Conservation (phyloP, 2,888 invertebrate species). For the Cantharis rustica region DNA sequence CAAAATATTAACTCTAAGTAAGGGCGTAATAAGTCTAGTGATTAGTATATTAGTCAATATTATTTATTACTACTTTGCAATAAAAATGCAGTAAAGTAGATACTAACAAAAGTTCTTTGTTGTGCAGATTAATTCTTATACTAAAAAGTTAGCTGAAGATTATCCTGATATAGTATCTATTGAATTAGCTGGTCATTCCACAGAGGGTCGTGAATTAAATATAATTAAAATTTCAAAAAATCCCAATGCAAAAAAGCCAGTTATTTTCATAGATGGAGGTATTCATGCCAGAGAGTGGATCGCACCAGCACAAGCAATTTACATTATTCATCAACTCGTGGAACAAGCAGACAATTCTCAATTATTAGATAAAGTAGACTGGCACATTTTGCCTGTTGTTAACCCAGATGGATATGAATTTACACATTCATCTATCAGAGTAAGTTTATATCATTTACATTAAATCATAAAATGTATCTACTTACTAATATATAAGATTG, state of each 20-base stretch:
- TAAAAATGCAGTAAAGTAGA: no score
- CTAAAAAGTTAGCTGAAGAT: constrained; percentile 53
- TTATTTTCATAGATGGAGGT: constrained; percentile 65
- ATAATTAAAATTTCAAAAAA: constrained; percentile 67
- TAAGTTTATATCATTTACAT: background rate
- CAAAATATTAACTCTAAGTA: no score
- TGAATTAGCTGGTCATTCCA: constrained; percentile 63
- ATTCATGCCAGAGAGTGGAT: constrained; percentile 76
- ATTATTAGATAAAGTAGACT: constrained; percentile 66
- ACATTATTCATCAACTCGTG: constrained; percentile 67
- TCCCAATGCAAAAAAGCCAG: constrained; percentile 59
- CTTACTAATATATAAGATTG: no score
- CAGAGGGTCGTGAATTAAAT: constrained; percentile 63
- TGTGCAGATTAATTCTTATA: constrained; percentile 52
- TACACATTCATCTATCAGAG: constrained; percentile 55
- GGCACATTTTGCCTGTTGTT: constrained; percentile 67
- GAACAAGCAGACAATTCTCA: constrained; percentile 62
- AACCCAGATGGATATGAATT: constrained; percentile 77
- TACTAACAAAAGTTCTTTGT: background rate
- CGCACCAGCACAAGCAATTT: constrained; percentile 67
- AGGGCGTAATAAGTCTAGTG: no score
- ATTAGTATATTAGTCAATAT: no score
- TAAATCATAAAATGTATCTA: no score
- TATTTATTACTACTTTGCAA: no score
- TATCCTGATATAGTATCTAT: constrained; percentile 62